phyloP scores from a whole-genome alignment of 2,797 vertebrate species.

The Rhinichthys osculus region DNA sequence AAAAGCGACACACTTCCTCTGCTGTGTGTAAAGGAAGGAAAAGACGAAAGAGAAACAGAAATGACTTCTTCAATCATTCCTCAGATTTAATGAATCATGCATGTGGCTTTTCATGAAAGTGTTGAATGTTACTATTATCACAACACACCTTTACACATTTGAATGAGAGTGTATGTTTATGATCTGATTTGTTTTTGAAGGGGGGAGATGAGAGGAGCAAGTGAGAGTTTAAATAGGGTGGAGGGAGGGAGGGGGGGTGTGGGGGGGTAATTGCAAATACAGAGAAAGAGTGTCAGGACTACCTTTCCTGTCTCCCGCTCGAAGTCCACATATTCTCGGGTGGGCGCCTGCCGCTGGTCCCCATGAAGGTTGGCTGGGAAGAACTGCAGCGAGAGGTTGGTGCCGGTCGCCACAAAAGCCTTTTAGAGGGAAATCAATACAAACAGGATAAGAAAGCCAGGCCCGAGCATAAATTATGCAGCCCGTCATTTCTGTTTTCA shows the following conservation, averaged over 20 bases:
- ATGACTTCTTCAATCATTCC: constrained; percentile 24
- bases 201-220: not conserved
- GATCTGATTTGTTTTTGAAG: not conserved
- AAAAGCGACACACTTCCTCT: constrained; percentile 27
- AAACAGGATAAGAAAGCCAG: constrained; percentile 89
- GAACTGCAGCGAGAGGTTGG: constrained; percentile 99
- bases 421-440: constrained; percentile 93
- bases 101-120: constrained; percentile 27
- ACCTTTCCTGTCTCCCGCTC: constrained; percentile 98
- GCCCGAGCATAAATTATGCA: constrained; percentile 87
- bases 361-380: constrained; percentile 98
- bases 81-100: constrained; percentile 19
- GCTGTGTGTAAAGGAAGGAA: constrained; percentile 45
- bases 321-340: constrained; percentile 97
- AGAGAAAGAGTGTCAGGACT: constrained; percentile 66
- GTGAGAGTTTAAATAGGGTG: not conserved
- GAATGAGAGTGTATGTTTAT: not conserved
- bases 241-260: too few species aligned
- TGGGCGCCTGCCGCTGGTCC: constrained; percentile 95
- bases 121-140: not conserved
- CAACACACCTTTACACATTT: not conserved
- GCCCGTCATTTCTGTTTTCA: constrained; percentile 88
- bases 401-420: constrained; percentile 99
- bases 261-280: not conserved
- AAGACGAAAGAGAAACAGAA: constrained; percentile 39